These are phyloP conservation scores for Hybos culiciformis DNA, from an alignment of 2,888 invertebrate species.

Conservation along the genomic window DNA sequence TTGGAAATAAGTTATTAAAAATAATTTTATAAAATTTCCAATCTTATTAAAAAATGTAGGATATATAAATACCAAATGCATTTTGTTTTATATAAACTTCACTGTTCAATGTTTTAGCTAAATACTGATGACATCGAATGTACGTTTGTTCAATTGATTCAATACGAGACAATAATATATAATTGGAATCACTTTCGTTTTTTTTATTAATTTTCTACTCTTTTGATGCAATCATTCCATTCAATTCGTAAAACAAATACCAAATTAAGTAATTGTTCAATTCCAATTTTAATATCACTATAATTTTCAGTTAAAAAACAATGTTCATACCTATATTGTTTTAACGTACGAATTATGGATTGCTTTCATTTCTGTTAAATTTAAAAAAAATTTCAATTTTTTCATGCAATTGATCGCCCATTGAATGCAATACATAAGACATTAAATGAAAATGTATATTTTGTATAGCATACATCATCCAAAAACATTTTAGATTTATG, in stretches of 20 bases:
- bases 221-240: constrained; percentile 25
- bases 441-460: constrained; percentile 41
- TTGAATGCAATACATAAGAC: constrained; percentile 35
- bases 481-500: too few species aligned
- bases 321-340: constrained; percentile 24
- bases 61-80: constrained; percentile 21
- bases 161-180: constrained; percentile 24
- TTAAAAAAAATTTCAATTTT: constrained; percentile 23
- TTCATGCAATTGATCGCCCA: constrained; percentile 26
- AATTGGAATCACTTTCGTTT: constrained; percentile 17
- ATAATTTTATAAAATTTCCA: too few species aligned
- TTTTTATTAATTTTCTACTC: constrained; percentile 21
- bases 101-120: constrained; percentile 25
- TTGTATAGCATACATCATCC: constrained; percentile 40
- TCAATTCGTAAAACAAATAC: constrained; percentile 28
- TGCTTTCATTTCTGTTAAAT: constrained; percentile 25
- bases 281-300: constrained; percentile 15
- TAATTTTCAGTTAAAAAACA: constrained; percentile 23
- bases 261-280: constrained; percentile 30
- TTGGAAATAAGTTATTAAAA: too few species aligned
- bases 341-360: constrained; percentile 30
- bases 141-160: constrained; percentile 30
- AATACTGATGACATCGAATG: constrained; percentile 29
- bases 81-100: constrained; percentile 26
- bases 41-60: not conserved